Percentiles rank a stretch among this genome's conserved stretches.
Evolutionary conservation across 2,888 invertebrate species (phyloP).

Genomic region (Ennomos quercinarius): DNA sequence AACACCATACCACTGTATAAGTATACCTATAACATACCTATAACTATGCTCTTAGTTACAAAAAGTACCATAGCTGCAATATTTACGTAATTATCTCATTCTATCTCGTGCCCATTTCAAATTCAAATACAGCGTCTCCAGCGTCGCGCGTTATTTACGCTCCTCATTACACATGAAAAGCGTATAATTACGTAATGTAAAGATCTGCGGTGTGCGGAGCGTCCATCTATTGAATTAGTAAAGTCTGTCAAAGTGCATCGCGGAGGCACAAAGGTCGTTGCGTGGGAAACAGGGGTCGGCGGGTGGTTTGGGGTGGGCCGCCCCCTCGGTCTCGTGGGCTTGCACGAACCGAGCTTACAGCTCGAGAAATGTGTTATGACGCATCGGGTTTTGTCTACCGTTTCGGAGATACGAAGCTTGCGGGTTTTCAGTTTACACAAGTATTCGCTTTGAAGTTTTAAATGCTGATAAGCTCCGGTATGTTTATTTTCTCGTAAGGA

Average conservation of each 20-base stretch:
- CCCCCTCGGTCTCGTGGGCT: slow-evolving; percentile 63
- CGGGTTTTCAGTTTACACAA: slow-evolving; percentile 18
- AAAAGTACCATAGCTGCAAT: background rate
- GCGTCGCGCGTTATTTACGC: slow-evolving; percentile 5
- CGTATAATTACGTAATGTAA: slow-evolving; percentile 65
- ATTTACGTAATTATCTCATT: too few relatives aligned
- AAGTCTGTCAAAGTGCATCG: slow-evolving; percentile 85
- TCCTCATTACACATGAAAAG: slow-evolving; percentile 16
- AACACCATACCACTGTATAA: too few relatives aligned
- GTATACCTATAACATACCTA: too few relatives aligned
- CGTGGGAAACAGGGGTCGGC: slow-evolving; percentile 74
- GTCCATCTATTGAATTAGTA: slow-evolving; percentile 85
- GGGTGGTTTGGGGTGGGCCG: slow-evolving; percentile 53
- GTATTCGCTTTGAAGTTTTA: slow-evolving; percentile 16
- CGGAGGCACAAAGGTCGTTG: slow-evolving; percentile 84
- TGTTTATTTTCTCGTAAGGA: too few relatives aligned
- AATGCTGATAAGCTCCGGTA: background rate
- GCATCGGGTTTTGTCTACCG: slow-evolving; percentile 74
- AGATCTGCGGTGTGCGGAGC: slow-evolving; percentile 61
- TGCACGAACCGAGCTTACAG: slow-evolving; percentile 73
- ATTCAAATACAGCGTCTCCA: slow-evolving; percentile 1
- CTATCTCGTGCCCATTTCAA: background rate
- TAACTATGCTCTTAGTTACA: background rate
- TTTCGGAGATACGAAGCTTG: slow-evolving; percentile 50
- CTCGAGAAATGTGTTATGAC: slow-evolving; percentile 84